These are phyloP conservation scores for Microtus oregoni DNA, from an alignment of 2,113 vertebrate species.

Conservation along the genomic window DNA sequence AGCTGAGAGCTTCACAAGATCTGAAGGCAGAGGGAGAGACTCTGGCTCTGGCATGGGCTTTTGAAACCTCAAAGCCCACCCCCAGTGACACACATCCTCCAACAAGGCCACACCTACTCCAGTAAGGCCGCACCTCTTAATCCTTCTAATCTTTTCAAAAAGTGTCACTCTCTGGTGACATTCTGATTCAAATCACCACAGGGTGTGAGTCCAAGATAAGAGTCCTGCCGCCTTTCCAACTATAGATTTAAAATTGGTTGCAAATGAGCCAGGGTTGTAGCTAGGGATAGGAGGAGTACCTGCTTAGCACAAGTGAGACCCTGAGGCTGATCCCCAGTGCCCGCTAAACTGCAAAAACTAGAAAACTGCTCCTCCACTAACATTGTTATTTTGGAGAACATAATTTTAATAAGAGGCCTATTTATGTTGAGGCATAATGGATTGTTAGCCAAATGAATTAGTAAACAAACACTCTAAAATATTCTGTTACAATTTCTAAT, in stretches of 20 bases:
- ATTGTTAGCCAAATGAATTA: neutral
- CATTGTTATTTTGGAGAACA: neutral
- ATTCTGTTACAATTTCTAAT: constrained; percentile 48
- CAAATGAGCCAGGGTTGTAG: neutral
- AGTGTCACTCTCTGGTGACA: neutral
- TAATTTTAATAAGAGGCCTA: too few species aligned
- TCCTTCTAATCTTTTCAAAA: neutral
- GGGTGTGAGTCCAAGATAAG: neutral
- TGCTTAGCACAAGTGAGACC: neutral
- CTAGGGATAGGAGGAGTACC: neutral
- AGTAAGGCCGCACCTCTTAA: neutral
- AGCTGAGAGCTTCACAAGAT: neutral
- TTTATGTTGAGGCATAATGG: too few species aligned
- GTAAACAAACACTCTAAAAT: constrained; percentile 38
- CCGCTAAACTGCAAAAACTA: neutral
- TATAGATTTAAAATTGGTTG: neutral
- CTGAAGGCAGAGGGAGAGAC: too few species aligned
- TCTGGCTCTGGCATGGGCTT: neutral
- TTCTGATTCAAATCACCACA: neutral
- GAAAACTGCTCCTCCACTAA: neutral
- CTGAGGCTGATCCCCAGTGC: neutral
- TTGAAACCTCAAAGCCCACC: neutral
- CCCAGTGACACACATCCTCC: neutral
- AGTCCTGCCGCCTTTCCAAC: constrained; percentile 17
- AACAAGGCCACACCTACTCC: neutral